These are phyloP conservation scores for Crepidodera aurea DNA, from an alignment of 2,888 invertebrate genomes.

Conservation along the genomic window DNA sequence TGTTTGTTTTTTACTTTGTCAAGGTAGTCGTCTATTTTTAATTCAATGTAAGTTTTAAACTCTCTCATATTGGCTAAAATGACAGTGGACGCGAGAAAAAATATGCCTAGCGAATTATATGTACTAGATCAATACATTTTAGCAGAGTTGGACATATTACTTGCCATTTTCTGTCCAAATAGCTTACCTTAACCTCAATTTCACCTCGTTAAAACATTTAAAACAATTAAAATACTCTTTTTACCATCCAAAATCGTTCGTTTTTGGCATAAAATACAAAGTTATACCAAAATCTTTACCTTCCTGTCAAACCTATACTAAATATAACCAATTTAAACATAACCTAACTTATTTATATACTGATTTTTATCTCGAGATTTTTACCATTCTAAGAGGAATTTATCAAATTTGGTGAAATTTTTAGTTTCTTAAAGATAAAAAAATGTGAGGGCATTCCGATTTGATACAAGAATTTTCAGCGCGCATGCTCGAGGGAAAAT, in stretches of 20 bases:
- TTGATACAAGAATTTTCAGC: background rate
- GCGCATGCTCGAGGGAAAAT: conserved; percentile 10
- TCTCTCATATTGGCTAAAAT: conserved; percentile 10
- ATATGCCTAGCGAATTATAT: conserved; percentile 12
- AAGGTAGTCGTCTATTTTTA: conserved; percentile 43
- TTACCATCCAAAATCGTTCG: background rate
- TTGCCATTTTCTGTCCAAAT: conserved; percentile 18
- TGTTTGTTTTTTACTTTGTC: conserved; percentile 43
- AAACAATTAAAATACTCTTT: background rate
- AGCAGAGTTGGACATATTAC: conserved; percentile 1
- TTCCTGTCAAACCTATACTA: conserved; percentile 10
- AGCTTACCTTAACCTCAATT: conserved; percentile 4
- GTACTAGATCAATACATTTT: conserved; percentile 24
- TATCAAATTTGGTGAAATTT: background rate
- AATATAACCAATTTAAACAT: conserved; percentile 6
- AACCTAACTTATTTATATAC: conserved; percentile 10
- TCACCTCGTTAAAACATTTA: background rate
- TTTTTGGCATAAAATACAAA: background rate
- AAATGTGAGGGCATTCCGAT: conserved; percentile 15
- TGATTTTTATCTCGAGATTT: background rate
- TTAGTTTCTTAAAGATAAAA: background rate
- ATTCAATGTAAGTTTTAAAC: conserved; percentile 41
- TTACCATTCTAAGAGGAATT: background rate
- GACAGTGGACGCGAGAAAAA: conserved; percentile 11
- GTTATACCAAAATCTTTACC: background rate